A percentile compares a stretch with the other conserved stretches of the same genome.
These are phyloP conservation scores for Ditylenchus weischeri DNA, from an alignment of 2,888 invertebrate genomes.

Conservation along the genomic window DNA sequence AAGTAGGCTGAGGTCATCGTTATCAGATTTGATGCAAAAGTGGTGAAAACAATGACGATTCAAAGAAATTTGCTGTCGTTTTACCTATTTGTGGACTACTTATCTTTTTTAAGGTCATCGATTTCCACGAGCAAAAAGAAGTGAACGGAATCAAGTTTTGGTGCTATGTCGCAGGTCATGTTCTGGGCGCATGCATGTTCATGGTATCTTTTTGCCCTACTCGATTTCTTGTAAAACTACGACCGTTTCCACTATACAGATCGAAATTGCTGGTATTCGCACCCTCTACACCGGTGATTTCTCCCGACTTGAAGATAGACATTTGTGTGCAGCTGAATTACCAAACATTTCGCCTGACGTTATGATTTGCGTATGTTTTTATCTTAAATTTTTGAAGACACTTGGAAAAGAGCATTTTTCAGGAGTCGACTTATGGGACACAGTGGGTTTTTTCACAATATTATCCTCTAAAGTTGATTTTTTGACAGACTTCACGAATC, in stretches of 20 bases:
- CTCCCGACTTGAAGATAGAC: constrained; percentile 94
- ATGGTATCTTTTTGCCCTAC: constrained; percentile 65
- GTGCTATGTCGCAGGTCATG: constrained; percentile 98
- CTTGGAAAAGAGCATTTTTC: constrained; percentile 27
- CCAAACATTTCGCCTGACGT: constrained; percentile 93
- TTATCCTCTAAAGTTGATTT: too few species aligned
- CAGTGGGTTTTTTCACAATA: constrained; percentile 65
- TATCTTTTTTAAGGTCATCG: constrained; percentile 67
- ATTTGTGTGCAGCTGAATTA: constrained; percentile 98
- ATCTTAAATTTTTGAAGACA: not conserved
- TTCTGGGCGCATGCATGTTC: constrained; percentile 98
- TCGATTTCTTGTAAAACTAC: too few species aligned
- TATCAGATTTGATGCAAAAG: too few species aligned
- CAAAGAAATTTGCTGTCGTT: constrained; percentile 1
- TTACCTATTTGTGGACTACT: not conserved
- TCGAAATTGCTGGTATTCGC: constrained; percentile 97
- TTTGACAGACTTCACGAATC: constrained; percentile 76
- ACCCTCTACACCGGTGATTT: constrained; percentile 82
- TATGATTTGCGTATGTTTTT: constrained; percentile 75
- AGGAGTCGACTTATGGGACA: constrained; percentile 98
- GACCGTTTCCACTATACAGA: constrained; percentile 55
- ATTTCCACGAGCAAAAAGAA: constrained; percentile 82
- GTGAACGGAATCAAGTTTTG: constrained; percentile 90
- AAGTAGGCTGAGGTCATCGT: too few species aligned
- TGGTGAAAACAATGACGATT: too few species aligned